Evolutionary conservation across 2,797 vertebrate genomes (phyloP).

Genomic region (Myotis planiceps): DNA sequence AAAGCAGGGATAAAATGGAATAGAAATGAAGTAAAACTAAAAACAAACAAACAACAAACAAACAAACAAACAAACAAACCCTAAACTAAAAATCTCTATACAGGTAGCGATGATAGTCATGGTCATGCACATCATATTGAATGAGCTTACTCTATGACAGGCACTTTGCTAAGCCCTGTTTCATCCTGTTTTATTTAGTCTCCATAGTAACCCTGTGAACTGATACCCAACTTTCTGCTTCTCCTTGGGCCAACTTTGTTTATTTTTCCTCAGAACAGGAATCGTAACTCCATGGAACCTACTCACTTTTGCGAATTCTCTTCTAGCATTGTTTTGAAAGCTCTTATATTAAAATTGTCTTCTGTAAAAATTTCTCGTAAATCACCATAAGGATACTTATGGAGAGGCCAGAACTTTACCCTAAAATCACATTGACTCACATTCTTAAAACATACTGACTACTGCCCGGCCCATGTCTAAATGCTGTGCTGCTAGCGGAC

Average conservation of each 20-base stretch:
- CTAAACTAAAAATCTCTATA: neutral
- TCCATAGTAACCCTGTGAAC: neutral
- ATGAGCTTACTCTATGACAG: neutral
- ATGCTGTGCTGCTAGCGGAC: neutral
- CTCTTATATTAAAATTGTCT: neutral
- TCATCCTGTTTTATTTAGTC: neutral
- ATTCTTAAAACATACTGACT: neutral
- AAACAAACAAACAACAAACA: no score
- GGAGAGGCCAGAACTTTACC: neutral
- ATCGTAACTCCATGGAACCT: fast-evolving
- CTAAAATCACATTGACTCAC: neutral
- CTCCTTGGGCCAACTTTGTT: neutral
- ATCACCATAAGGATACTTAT: neutral
- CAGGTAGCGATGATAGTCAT: fast-evolving
- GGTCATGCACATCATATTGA: fast-evolving
- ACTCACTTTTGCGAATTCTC: neutral
- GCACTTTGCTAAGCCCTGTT: no score
- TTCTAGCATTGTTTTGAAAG: neutral
- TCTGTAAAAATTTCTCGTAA: neutral
- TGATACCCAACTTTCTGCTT: neutral
- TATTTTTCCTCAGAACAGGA: neutral
- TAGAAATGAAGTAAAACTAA: neutral
- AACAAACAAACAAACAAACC: no score
- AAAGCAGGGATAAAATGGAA: neutral
- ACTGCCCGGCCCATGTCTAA: fast-evolving